These are phyloP conservation scores for Agriopis marginaria DNA, from an alignment of 2,888 invertebrate species.

Conservation along the genomic window DNA sequence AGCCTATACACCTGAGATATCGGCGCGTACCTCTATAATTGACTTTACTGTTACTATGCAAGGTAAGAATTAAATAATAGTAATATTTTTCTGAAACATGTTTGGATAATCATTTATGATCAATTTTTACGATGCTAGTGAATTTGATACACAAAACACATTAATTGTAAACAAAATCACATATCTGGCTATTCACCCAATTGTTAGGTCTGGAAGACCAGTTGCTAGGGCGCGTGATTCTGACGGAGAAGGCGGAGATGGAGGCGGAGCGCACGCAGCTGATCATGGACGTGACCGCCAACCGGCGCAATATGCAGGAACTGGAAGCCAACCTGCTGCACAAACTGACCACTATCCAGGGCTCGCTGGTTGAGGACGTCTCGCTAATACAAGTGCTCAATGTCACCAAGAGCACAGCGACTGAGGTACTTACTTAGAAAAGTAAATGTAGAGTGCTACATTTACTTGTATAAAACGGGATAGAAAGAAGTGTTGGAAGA, in stretches of 20 bases:
- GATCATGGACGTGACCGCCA: constrained; percentile 93
- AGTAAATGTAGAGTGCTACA: not conserved
- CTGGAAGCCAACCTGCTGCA: constrained; percentile 93
- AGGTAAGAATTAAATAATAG: constrained; percentile 73
- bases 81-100: too few species aligned
- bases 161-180: not conserved
- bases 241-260: constrained; percentile 93
- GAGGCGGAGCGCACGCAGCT: constrained; percentile 93
- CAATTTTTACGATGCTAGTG: too few species aligned
- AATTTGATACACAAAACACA: too few species aligned
- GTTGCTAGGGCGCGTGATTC: constrained; percentile 92
- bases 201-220: constrained; percentile 93
- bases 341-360: constrained; percentile 94
- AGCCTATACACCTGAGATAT: constrained; percentile 94
- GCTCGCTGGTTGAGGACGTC: constrained; percentile 94
- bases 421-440: constrained; percentile 79
- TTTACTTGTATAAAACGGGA: not conserved
- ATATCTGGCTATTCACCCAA: not conserved
- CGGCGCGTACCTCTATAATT: constrained; percentile 93
- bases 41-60: constrained; percentile 97
- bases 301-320: constrained; percentile 94
- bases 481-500: not conserved
- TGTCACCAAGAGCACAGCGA: constrained; percentile 92
- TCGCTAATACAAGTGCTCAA: constrained; percentile 93
- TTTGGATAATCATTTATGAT: not conserved